Evolutionary conservation across 2,113 vertebrate genomes (phyloP).

Genomic region (Chamaea fasciata): DNA sequence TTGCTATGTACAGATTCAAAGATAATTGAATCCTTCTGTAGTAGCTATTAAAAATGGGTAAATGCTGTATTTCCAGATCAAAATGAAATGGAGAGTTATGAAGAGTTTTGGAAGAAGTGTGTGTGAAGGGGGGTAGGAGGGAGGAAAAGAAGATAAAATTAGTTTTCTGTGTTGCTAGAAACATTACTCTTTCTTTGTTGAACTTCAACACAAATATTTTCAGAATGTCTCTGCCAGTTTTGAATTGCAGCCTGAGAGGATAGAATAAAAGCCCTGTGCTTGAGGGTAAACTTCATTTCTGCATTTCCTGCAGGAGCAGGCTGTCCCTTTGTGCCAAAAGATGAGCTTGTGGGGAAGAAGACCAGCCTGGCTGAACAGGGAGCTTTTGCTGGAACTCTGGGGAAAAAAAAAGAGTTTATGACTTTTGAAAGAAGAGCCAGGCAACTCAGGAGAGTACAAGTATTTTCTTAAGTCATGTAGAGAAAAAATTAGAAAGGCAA

Average conservation of each 20-base stretch:
- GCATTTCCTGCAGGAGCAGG: background rate
- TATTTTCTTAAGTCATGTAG: background rate
- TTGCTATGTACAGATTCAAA: background rate
- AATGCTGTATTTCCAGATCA: constrained; percentile 6
- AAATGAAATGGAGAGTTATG: background rate
- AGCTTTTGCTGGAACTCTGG: background rate
- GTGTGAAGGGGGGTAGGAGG: background rate
- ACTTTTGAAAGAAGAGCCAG: background rate
- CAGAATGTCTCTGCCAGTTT: background rate
- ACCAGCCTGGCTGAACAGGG: background rate
- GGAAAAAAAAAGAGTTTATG: background rate
- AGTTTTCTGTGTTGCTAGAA: background rate
- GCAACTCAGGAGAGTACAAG: background rate
- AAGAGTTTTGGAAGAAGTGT: background rate
- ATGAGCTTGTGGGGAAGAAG: background rate
- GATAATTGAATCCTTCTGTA: constrained; percentile 47
- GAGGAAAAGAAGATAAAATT: background rate
- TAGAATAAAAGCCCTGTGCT: background rate
- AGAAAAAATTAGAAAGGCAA: background rate
- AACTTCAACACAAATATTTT: constrained; percentile 14
- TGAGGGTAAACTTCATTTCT: background rate
- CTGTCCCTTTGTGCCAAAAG: background rate
- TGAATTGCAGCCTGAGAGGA: background rate
- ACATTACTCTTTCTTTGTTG: background rate
- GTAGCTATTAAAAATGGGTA: constrained; percentile 1